phyloP scores from a whole-genome alignment of 2,113 vertebrate species.

The Eulacestoma nigropectus region DNA sequence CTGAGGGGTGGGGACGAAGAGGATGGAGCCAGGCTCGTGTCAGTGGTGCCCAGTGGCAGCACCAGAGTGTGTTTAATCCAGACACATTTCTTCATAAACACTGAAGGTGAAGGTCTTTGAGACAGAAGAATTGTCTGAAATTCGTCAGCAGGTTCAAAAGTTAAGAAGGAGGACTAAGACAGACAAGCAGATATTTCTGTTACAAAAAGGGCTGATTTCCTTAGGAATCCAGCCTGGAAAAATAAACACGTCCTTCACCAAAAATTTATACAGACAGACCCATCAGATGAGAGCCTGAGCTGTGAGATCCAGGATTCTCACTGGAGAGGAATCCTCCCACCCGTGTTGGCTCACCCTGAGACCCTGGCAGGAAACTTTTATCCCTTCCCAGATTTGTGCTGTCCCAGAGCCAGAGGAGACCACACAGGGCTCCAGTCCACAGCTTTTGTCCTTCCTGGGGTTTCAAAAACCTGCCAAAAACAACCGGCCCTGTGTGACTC shows the following conservation, averaged over 20 bases:
- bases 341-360: neutral
- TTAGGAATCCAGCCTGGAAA: neutral
- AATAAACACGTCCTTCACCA: neutral
- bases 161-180: neutral
- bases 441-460: neutral
- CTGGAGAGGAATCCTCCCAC: neutral
- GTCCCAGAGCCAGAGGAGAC: neutral
- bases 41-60: neutral
- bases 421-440: neutral
- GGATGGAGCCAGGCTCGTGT: rapidly evolving
- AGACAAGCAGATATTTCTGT: neutral
- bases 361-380: neutral
- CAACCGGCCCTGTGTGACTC: neutral
- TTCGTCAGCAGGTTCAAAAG: neutral
- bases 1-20: too few relatives aligned
- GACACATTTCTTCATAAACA: neutral
- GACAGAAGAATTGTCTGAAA: neutral
- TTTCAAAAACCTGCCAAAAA: neutral
- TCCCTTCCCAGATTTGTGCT: neutral
- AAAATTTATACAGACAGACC: neutral
- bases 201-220: neutral
- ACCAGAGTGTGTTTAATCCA: neutral
- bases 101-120: neutral
- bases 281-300: neutral
- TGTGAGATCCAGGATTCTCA: neutral